Evolutionary conservation across 2,113 vertebrate species (phyloP), one percentile per base, ranked within the genome.

Genomic region (Eurystomus gularis): DNA sequence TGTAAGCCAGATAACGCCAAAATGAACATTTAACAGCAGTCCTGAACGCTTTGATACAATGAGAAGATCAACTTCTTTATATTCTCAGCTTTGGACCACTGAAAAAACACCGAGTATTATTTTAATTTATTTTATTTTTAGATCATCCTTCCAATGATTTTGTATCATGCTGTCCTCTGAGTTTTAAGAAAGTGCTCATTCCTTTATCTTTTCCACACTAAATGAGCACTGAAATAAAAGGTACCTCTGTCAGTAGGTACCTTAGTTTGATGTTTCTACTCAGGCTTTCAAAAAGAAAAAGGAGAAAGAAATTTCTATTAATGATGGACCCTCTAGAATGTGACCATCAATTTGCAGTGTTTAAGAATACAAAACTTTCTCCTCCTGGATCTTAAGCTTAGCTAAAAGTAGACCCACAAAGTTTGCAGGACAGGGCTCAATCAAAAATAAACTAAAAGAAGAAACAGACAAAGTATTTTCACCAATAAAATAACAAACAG

Each of bases 21-120:
- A 0, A 28, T 0, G 7, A 55, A 31, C 21, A 60, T 8, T 39
- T 11, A n/a, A 33, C 20, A 58, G 9, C 1, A 3, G 14, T 84
- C 25, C 42, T 18, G n/a, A n/a, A n/a, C n/a, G n/a, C n/a, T n/a
- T n/a, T n/a, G n/a, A n/a, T n/a, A n/a, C n/a, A n/a, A n/a, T n/a
- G n/a, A n/a, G n/a, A n/a, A n/a, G n/a, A n/a, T n/a, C n/a, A n/a
- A n/a, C 17, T 61, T 33, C 58, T 81, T 57, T 11, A 70, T 3
- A 39, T 26, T 12, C 58, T 60, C 51, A 66, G 8, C 20, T 42
- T 7, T 39, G 61, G 16, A 33, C 5, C 21, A n/a, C 33, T 70
- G 33, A 46, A 65, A 91, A 46, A 61, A 33, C 24, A 33, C 20
- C 19, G 28, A 18, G 4, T 9, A 18, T 25, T 16, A 29, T 33